Base-by-base conservation (phyloP, 2,888 invertebrate species). In the Melipona beecheii region DNA sequence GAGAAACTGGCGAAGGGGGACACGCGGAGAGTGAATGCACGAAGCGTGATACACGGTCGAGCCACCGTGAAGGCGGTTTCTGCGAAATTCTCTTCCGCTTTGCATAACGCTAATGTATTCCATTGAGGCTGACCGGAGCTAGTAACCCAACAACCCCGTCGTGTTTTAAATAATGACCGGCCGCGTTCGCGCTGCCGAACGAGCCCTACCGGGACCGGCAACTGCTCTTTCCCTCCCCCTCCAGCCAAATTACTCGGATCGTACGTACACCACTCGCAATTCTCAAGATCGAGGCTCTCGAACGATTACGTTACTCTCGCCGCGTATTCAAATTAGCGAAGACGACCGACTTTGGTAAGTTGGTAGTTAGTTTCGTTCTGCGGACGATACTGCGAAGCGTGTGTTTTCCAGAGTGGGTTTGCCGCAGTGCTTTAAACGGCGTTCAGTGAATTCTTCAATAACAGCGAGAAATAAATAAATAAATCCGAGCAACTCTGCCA, bases 141-240 rank as follows among this genome's bases (percentile, higher is more conserved):
- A 71, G 80, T 90, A 89, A 86, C 85, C 90, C 86, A 89, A 92
- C 92, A 87, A 85, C 83, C 86, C 70, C 72, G 75, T 70, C 74
- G 78, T 78, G 85, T 89, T 90, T 89, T 92, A 92, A 93, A 92
- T 92, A 92, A 93, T 89, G 89, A 89, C 90, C 74, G 60, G 64
- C 76, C 71, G 69, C 73, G 70, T 72, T 76, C 71, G 78, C 72
- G 52, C 17, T 73, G 86, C 80, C 75, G 84, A 81, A 85, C 85
- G 36, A 36, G 11, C n/a, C 56, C 86, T 64, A n/a, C 76, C 74
- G 69, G 78, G 82, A 83, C 43, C 43, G 11, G 43, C 9, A 43
- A 43, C 75, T 24, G 65, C 27, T 58, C 69, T 78, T 70, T 69
- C 74, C 58, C 31, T 70, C 71, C 1, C 54, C 54, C 31, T 70